These are phyloP conservation scores for Synergus itoensis DNA, from an alignment of 2,888 invertebrate species.

Conservation along the genomic window DNA sequence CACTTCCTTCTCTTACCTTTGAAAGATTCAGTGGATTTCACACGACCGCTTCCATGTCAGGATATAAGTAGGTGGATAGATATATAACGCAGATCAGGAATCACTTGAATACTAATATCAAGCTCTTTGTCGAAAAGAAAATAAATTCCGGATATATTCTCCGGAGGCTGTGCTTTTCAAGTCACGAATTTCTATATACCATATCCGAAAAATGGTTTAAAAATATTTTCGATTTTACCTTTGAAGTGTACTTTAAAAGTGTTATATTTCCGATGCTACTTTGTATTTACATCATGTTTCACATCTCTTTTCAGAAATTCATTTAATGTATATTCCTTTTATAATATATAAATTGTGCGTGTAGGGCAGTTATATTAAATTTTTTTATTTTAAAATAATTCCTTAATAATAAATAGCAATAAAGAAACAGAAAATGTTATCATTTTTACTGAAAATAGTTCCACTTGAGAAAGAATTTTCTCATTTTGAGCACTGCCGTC, in stretches of 20 bases:
- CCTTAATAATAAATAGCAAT: no score
- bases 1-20: conserved; percentile 31
- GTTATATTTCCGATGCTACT: not conserved
- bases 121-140: conserved; percentile 36
- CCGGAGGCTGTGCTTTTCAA: conserved; percentile 34
- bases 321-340: no score
- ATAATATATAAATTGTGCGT: no score
- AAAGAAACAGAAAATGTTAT: no score
- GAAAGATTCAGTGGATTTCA: conserved; percentile 38
- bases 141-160: conserved; percentile 34
- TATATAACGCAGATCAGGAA: conserved; percentile 34
- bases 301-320: no score
- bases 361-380: no score
- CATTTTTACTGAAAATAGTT: not conserved
- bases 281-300: not conserved
- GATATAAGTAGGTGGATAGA: conserved; percentile 30
- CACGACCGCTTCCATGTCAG: conserved; percentile 26
- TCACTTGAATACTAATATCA: conserved; percentile 39
- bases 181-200: conserved; percentile 23
- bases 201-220: not conserved
- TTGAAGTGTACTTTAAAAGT: not conserved
- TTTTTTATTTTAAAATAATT: no score
- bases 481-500: not conserved
- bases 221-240: not conserved
- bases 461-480: not conserved